A percentile compares a stretch with the other conserved stretches of the same genome.
These are phyloP conservation scores for Chironomus tentans DNA, from an alignment of 2,888 invertebrate genomes.

Conservation along the genomic window DNA sequence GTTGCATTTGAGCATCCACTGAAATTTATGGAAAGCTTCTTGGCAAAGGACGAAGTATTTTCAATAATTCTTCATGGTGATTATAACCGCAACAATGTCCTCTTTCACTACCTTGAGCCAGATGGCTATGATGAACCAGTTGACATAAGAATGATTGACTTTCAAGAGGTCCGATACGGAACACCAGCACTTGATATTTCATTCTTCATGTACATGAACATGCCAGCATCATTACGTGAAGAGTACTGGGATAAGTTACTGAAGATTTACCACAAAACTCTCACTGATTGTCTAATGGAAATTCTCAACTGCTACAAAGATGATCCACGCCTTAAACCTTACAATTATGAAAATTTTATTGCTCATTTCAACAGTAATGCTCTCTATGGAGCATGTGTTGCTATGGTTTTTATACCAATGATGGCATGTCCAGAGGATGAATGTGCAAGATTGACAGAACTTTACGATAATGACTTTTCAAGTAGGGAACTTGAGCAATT, in stretches of 20 bases:
- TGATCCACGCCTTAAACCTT: constrained; percentile 28
- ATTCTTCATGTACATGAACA: constrained; percentile 39
- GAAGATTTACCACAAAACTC: constrained; percentile 33
- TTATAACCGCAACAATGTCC: constrained; percentile 40
- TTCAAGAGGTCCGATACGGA: constrained; percentile 39
- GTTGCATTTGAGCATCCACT: constrained; percentile 35
- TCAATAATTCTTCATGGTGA: constrained; percentile 39
- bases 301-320: constrained; percentile 32
- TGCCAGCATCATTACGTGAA: constrained; percentile 31
- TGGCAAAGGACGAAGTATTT: constrained; percentile 34
- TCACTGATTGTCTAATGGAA: constrained; percentile 33
- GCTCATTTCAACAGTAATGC: constrained; percentile 37
- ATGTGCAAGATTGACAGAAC: constrained; percentile 33
- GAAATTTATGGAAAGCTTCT: constrained; percentile 35
- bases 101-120: constrained; percentile 34
- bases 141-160: constrained; percentile 38
- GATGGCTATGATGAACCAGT: constrained; percentile 29
- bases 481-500: constrained; percentile 35
- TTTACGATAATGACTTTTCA: constrained; percentile 36
- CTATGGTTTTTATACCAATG: constrained; percentile 38
- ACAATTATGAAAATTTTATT: constrained; percentile 34
- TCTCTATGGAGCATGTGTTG: constrained; percentile 38
- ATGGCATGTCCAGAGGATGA: constrained; percentile 33
- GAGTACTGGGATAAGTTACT: constrained; percentile 34
- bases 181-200: constrained; percentile 37